Evolutionary conservation across 1,140 invertebrate species (phyloP), one percentile per base, ranked within the genome.

Genomic region (Thaumatotibia leucotreta): DNA sequence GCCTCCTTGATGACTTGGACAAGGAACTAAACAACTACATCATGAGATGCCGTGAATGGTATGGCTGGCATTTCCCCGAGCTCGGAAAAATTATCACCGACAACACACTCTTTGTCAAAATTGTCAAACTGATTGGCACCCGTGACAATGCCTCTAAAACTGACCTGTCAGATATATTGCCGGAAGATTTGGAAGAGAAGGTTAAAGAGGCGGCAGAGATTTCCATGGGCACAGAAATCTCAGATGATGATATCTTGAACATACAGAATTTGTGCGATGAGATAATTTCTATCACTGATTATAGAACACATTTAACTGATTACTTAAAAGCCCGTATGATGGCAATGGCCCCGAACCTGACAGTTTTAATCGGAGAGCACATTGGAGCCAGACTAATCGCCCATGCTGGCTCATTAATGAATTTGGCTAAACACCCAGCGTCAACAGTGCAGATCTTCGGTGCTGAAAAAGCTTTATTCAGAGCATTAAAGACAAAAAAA

Each of bases 61-160:
- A 99, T 84, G 98, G 99, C 0, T 99, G 99, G 99, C 99, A 99
- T 91, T 99, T 99, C 85, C 99, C 99, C 0, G 99, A 99, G 90
- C 91, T 99, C 0, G 95, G 97, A n/a, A 99, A 99, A 90, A 96
- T 99, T 66, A 93, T 99, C 10, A 95, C 96, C 1, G 99, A 99
- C 83, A 99, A 99, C 84, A 93, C 96, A 63, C 94, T 95, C 2
- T 99, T 96, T 91, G 96, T 98, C 0, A 98, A 98, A 92, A 94
- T 96, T 4, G 96, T 99, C 0, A 97, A 98, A 91, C 77, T 95
- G 4, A 96, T 99, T 73, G 97, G 97, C 11, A 97, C 97, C 27
- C 91, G 98, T 70, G 97, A 97, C 58, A 97, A 99, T 85, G 95
- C 97, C 14, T 86, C 92, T 0, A 92, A 91, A 0, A 94, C 95